Conservation (phyloP, 2,888 invertebrate species). For the Cheilosia vulpina region DNA sequence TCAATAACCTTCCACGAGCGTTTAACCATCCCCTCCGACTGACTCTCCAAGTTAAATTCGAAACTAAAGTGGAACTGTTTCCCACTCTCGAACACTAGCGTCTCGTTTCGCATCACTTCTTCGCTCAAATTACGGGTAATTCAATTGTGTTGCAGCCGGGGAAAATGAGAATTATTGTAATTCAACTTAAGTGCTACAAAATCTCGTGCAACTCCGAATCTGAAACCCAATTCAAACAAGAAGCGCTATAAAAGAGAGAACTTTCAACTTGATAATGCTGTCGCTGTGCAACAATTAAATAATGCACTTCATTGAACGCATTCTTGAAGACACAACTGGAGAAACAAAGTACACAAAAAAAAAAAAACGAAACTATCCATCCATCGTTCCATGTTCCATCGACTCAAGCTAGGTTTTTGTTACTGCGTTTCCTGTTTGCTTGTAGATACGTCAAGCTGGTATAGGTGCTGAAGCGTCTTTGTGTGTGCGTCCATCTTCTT, state of each 20-base stretch:
- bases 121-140: constrained; percentile 60
- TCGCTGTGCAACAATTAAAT: constrained; percentile 59
- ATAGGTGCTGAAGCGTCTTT: constrained; percentile 55
- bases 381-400: constrained; percentile 41
- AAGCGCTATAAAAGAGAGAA: constrained; percentile 1
- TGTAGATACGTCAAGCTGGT: constrained; percentile 56
- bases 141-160: constrained; percentile 60
- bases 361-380: constrained; percentile 43
- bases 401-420: constrained; percentile 66
- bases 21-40: constrained; percentile 4
- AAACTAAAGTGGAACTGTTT: constrained; percentile 37
- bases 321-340: constrained; percentile 41
- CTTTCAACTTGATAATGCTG: constrained; percentile 54
- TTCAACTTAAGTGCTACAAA: constrained; percentile 58
- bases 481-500: constrained; percentile 49
- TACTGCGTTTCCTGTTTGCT: constrained; percentile 66
- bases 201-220: neutral
- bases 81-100: constrained; percentile 10
- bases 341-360: constrained; percentile 2
- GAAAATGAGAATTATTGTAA: constrained; percentile 37
- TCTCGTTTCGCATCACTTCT: constrained; percentile 57
- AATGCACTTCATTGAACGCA: constrained; percentile 68
- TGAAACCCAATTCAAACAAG: neutral
- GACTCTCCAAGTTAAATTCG: constrained; percentile 5
- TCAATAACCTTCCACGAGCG: constrained; percentile 17